Evolutionary conservation across 2,113 vertebrate genomes (phyloP), one percentile per base, ranked within the genome.

Genomic region (Syrmaticus mikado): DNA sequence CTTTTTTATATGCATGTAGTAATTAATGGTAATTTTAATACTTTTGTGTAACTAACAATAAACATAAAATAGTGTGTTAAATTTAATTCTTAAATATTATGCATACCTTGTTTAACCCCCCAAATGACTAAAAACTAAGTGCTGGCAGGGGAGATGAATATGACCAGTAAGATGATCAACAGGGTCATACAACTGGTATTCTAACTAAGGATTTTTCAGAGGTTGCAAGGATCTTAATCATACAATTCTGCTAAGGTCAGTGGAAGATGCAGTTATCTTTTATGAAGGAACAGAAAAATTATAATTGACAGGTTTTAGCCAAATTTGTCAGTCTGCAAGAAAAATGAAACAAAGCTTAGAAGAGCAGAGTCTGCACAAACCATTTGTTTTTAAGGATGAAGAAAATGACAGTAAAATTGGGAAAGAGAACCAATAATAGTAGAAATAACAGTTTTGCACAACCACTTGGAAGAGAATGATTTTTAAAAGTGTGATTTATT

Each of bases 251-350:
- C 24, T 83, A 55, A 82, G 46, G 45, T 91, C 76, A 71, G 41
- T 85, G 64, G 28, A 85, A 93, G 70, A 7, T 36, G 15, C 22
- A 74, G 76, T 4, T 73, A 41, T 87, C 15, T 80, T 94, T 87
- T 85, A 77, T 93, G 65, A 93, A 88, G 76, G 48, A 96, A 71
- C 38, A 75, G 36, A 52, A 36, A 89, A 78, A 85, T 53, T 87
- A 17, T 73, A 92, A 81, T 78, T 77, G 65, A 16, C 72, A 94
- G 45, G 16, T 45, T 76, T 18, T 52, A 70, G 89, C 58, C 32
- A 92, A 96, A 90, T 74, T 24, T 92, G 61, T 45, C 57, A 82
- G 80, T 89, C 65, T 88, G 28, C 53, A 67, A 61, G 62, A 52
- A 79, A 85, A 83, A 19, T 66, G 48, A 70, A 86, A 74, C 2